Base-by-base conservation (phyloP, 2,888 invertebrate species). In the Agriopis leucophaearia region DNA sequence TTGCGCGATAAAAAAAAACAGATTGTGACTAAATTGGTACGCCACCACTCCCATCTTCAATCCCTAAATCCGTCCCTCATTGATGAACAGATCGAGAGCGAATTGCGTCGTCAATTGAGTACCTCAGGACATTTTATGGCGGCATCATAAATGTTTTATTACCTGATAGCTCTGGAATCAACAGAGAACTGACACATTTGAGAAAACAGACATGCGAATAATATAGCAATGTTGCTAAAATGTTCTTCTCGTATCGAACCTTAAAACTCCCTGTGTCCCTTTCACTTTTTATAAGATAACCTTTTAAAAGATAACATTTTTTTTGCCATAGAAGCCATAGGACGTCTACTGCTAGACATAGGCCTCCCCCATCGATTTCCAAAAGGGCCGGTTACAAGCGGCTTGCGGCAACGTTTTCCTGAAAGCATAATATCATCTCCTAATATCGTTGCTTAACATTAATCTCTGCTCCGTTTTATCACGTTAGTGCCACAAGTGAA, bases 61-160 rank as follows among this genome's bases (percentile, higher is more conserved):
- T 9, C 50, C 59, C 48, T 62, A 13, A 36, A 27, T 67, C 40
- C 67, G 44, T 27, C 67, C 48, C 58, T 13, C 12, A 35, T 16
- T 54, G 63, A 63, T 35, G 67, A 58, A 62, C 67, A 58, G 63
- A 63, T 55, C 38, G 67, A 47, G 42, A 13, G 50, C 45, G 42
- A 66, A 67, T 67, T 58, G 40, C 58, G 47, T 36, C 44, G 47
- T 48, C 64, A 70, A 67, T 71, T 42, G 62, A 69, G 70, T 63
- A 69, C 61, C 67, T 68, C 50, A 56, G 67, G 64, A 68, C 58
- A 64, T 64, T 72, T 73, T 70, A 67, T 67, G 66, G 54, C 52
- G 58, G 57, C 55, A 65, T 55, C 60, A 68, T 70, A 72, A 70
- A 70, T 70, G 60, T 72, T 74, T 74, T 72, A 74, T 61, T 56